Conservation (phyloP, 2,797 vertebrate genomes). For the Chiroxiphia lanceolata region DNA sequence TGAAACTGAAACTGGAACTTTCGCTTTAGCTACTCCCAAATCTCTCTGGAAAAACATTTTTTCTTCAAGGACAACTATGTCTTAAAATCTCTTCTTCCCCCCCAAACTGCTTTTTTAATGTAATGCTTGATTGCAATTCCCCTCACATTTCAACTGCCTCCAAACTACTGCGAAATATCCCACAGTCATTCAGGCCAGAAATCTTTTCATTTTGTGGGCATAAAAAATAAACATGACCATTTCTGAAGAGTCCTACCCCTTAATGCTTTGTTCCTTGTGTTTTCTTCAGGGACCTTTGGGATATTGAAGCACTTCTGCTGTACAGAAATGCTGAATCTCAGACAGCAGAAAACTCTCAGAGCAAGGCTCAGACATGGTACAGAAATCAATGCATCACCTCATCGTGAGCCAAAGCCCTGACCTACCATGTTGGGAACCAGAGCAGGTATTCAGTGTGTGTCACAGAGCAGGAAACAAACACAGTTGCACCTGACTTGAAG, state of each 20-base stretch:
- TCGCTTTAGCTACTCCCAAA: background rate
- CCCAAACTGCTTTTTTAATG: background rate
- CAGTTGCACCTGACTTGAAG: background rate
- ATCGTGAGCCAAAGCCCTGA: background rate
- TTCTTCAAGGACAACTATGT: background rate
- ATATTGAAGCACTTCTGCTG: background rate
- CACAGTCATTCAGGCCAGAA: background rate
- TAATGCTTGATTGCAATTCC: background rate
- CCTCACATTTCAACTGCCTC: background rate
- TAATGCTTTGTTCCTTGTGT: background rate
- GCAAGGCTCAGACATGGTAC: background rate
- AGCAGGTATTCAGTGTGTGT: background rate
- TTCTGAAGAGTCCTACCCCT: background rate
- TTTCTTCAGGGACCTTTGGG: background rate
- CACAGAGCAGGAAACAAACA: background rate
- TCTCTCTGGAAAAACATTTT: background rate
- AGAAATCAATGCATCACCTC: background rate
- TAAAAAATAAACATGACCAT: background rate
- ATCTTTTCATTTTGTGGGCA: background rate
- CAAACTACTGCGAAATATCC: background rate
- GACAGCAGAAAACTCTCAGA: background rate
- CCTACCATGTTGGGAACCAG: background rate
- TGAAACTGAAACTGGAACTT: background rate
- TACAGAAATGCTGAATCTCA: background rate
- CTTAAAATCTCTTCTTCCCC: background rate